Evolutionary conservation across 2,888 invertebrate genomes (phyloP).

Genomic region (Zaprionus obscuricornis): DNA sequence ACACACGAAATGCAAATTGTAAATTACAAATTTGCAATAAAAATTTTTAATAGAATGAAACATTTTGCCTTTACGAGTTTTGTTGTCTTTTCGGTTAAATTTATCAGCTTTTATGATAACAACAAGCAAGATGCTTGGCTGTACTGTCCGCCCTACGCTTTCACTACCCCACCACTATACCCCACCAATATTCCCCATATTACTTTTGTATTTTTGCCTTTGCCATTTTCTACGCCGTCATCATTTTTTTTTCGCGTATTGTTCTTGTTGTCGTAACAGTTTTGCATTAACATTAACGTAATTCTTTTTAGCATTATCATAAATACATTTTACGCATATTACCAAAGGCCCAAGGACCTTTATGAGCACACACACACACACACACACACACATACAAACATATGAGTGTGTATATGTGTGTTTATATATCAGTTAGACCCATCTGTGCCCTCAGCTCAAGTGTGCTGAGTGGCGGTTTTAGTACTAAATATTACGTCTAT

Average conservation of each 20-base stretch:
- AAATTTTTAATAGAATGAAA: constrained; percentile 82
- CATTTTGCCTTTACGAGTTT: constrained; percentile 80
- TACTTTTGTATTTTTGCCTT: background rate
- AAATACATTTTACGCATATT: constrained; percentile 81
- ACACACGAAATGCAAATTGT: constrained; percentile 82
- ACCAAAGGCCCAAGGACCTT: constrained; percentile 47
- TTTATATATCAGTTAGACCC: constrained; percentile 12
- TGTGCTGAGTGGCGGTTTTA: constrained; percentile 40
- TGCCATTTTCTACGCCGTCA: constrained; percentile 61
- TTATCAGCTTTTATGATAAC: constrained; percentile 78
- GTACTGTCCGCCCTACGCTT: constrained; percentile 3
- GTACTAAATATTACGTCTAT: constrained; percentile 59
- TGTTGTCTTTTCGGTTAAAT: constrained; percentile 72
- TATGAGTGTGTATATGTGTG: constrained; percentile 1
- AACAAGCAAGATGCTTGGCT: too few relatives aligned
- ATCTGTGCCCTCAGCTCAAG: constrained; percentile 36
- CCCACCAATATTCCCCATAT: background rate
- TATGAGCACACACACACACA: too few relatives aligned
- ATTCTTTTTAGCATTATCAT: constrained; percentile 81
- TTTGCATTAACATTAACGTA: constrained; percentile 79
- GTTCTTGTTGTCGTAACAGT: constrained; percentile 77
- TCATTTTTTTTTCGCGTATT: constrained; percentile 74
- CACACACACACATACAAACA: background rate
- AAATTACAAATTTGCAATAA: constrained; percentile 83
- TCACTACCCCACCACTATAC: background rate